These are phyloP conservation scores for Lophura swinhoii DNA, from an alignment of 2,797 vertebrate species.

Conservation along the genomic window DNA sequence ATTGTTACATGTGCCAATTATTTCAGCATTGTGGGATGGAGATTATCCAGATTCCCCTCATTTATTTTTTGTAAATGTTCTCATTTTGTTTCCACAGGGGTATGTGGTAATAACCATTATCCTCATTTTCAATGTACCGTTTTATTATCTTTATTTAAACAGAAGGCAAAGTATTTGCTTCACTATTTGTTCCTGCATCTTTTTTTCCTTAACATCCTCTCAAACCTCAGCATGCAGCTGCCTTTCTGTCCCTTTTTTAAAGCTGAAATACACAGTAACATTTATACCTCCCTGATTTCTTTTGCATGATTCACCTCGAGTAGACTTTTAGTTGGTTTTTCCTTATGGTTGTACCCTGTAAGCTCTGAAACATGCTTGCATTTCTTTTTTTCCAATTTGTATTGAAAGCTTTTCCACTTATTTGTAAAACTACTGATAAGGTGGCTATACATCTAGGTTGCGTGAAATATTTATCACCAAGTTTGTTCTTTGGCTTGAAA, in stretches of 20 bases:
- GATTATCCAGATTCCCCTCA: background rate
- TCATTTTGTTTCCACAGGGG: background rate
- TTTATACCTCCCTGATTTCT: fast-evolving
- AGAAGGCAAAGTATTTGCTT: background rate
- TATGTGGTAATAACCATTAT: background rate
- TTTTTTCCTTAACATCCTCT: background rate
- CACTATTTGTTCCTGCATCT: background rate
- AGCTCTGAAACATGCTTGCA: background rate
- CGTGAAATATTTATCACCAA: background rate
- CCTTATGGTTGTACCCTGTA: background rate
- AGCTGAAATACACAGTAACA: background rate
- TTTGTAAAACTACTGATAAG: background rate
- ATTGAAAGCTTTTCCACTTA: background rate
- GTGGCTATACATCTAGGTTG: background rate
- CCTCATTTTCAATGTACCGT: background rate
- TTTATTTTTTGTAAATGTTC: background rate
- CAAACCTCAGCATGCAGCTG: background rate
- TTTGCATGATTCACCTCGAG: background rate
- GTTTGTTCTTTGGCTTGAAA: background rate
- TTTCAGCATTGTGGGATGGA: background rate
- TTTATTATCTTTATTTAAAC: background rate
- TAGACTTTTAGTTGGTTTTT: background rate
- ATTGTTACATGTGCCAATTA: background rate
- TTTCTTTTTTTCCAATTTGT: background rate
- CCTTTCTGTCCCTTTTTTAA: background rate